These are phyloP conservation scores for Furnarius figulus DNA, from an alignment of 2,113 vertebrate genomes.

Conservation along the genomic window DNA sequence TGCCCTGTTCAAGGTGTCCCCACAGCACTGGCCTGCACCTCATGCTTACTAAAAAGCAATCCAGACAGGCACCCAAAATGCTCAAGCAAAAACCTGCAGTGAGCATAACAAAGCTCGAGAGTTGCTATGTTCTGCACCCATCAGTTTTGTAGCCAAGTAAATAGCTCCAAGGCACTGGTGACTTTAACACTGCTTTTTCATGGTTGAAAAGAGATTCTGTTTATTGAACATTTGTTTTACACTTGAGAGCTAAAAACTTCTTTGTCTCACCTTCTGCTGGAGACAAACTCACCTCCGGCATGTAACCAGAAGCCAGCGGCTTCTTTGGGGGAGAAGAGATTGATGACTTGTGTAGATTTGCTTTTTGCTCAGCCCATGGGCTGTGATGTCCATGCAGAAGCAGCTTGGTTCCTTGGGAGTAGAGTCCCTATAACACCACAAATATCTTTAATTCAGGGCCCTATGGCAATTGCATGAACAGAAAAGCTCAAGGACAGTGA, in stretches of 20 bases:
- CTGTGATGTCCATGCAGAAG: not conserved
- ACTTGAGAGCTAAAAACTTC: not conserved
- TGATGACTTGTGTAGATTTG: not conserved
- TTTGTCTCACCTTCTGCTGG: not conserved
- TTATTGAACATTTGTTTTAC: not conserved
- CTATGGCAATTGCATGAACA: not conserved
- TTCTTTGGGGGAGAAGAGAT: not conserved
- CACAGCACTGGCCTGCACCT: accelerated
- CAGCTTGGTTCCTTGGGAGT: not conserved
- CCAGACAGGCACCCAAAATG: not conserved
- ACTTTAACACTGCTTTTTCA: not conserved
- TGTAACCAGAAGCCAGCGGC: not conserved
- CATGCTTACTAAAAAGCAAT: not conserved
- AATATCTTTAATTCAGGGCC: not conserved
- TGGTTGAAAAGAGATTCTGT: not conserved
- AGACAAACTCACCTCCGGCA: accelerated
- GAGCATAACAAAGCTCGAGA: not conserved
- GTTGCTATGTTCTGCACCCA: not conserved
- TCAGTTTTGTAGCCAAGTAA: not conserved
- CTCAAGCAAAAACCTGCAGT: not conserved
- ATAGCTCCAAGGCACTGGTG: not conserved
- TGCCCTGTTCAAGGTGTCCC: accelerated
- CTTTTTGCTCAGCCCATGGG: not conserved
- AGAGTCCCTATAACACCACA: not conserved
- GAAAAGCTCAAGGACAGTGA: not conserved